phyloP scores from a whole-genome alignment of 1,140 invertebrate species.

The Drosophila bipectinata region DNA sequence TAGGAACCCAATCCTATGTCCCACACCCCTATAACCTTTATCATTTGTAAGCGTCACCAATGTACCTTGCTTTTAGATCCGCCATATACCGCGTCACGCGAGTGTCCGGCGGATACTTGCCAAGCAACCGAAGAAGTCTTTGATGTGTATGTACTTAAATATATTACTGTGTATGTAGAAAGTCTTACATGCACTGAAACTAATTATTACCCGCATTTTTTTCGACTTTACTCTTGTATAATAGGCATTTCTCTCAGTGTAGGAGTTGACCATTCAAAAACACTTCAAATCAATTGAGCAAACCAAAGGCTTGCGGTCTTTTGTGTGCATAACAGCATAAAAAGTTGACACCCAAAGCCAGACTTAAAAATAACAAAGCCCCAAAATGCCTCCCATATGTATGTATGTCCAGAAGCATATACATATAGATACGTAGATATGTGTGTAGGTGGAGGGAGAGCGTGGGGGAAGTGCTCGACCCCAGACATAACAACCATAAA shows the following conservation, averaged over 20 bases:
- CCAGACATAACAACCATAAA: constrained; percentile 48
- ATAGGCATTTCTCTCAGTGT: neutral
- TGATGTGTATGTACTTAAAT: constrained; percentile 16
- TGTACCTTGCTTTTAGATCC: constrained; percentile 52
- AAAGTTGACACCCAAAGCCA: constrained; percentile 8
- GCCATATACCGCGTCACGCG: neutral
- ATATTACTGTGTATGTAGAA: constrained; percentile 15
- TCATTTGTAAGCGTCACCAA: constrained; percentile 61
- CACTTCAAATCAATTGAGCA: constrained; percentile 57
- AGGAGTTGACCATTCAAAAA: constrained; percentile 33
- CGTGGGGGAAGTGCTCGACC: constrained; percentile 19
- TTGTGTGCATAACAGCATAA: constrained; percentile 8
- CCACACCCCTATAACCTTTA: constrained; percentile 21
- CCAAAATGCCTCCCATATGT: constrained; percentile 26
- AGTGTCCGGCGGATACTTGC: constrained; percentile 49
- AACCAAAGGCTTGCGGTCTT: constrained; percentile 29
- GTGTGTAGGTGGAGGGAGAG: neutral
- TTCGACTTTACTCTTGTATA: neutral
- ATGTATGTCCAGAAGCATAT: neutral
- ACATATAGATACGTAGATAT: neutral
- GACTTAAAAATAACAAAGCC: constrained; percentile 35
- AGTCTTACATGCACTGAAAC: constrained; percentile 6
- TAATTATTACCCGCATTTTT: neutral
- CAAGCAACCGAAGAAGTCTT: constrained; percentile 56
- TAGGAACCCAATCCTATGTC: constrained; percentile 17